A percentile compares a stretch with the other conserved stretches of the same genome.
These are phyloP conservation scores for Melinaea marsaeus DNA, from an alignment of 2,888 invertebrate species.

Conservation along the genomic window DNA sequence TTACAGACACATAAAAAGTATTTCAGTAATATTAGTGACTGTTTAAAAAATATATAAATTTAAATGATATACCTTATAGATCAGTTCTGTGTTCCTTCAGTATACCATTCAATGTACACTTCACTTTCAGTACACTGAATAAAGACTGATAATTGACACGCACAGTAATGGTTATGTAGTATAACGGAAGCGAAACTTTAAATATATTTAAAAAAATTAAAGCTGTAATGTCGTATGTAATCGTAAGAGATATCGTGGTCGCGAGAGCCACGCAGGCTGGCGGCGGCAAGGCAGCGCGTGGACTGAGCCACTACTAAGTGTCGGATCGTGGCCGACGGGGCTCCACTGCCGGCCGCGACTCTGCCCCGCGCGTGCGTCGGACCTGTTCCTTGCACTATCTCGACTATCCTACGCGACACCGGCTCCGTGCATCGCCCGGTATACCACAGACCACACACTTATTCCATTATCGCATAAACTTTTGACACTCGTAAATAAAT, in stretches of 20 bases:
- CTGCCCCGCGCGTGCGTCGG: slow-evolving; percentile 62
- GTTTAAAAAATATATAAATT: slow-evolving; percentile 25
- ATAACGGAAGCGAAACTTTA: slow-evolving; percentile 34
- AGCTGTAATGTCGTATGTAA: slow-evolving; percentile 30
- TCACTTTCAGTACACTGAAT: slow-evolving; percentile 64
- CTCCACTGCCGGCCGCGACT: slow-evolving; percentile 44
- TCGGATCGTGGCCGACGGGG: slow-evolving; percentile 41
- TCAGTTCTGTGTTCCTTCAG: slow-evolving; percentile 52
- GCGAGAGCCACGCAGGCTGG: slow-evolving; percentile 55
- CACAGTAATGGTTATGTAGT: slow-evolving; percentile 43
- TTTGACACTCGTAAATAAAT: slow-evolving; percentile 39
- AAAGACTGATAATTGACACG: slow-evolving; percentile 43
- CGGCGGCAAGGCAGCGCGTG: slow-evolving; percentile 70
- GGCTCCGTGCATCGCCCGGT: slow-evolving; percentile 23
- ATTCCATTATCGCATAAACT: slow-evolving; percentile 36
- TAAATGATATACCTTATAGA: slow-evolving; percentile 59
- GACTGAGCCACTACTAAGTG: slow-evolving; percentile 56
- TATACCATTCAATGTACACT: slow-evolving; percentile 58
- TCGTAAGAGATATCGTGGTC: slow-evolving; percentile 39
- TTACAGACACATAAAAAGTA: slow-evolving; percentile 33
- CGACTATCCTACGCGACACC: slow-evolving; percentile 38
- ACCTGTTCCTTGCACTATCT: slow-evolving; percentile 62
- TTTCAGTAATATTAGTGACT: slow-evolving; percentile 10
- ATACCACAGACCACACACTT: slow-evolving; percentile 38
- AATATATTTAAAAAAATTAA: slow-evolving; percentile 25